Base-by-base conservation (phyloP, 2,888 invertebrate species). In the Drosophila mimetica region DNA sequence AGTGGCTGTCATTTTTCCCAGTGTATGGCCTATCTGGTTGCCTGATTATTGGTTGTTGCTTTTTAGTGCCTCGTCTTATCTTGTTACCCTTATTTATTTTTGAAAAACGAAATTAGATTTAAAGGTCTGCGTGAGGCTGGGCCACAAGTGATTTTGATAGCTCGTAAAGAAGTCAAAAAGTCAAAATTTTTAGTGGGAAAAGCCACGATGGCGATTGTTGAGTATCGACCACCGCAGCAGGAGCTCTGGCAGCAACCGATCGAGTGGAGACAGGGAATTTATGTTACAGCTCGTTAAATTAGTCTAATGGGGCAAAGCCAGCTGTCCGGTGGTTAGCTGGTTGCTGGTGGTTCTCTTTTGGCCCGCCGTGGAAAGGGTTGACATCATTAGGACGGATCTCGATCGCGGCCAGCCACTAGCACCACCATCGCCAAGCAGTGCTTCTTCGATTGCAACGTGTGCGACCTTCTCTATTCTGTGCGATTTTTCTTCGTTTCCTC, bases 51-150 rank as follows among this genome's bases (percentile, higher is more conserved):
- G 54, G 67, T 54, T 65, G 65, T 67, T 61, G 63, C 58, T 64
- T 77, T 79, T 79, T 82, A 75, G 77, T 77, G 72, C 64, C 69
- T 53, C 39, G 54, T 22, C 79, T 87, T 88, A 81, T 80, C 82
- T 73, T 69, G 60, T 71, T 75, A 75, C 64, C 74, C 76, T 80
- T 75, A 66, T 74, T 82, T 67, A 85, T 80, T 85, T 85, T 64
- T 51, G 78, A 82, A 70, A 79, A 87, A 88, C 79, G 77, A 89
- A 90, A 89, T 91, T 90, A 88, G 88, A 80, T 86, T 91, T 90
- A 88, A 78, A 79, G 72, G 65, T 54, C 89, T 82, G 87, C 80
- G 84, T 88, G 87, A 88, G 82, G 52, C 65, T 69, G 61, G 66
- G 52, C 63, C 78, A 74, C 76, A 83, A 80, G 86, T 81, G 85